phyloP scores from a whole-genome alignment of 2,888 invertebrate genomes.

The Petrophora chlorosata region DNA sequence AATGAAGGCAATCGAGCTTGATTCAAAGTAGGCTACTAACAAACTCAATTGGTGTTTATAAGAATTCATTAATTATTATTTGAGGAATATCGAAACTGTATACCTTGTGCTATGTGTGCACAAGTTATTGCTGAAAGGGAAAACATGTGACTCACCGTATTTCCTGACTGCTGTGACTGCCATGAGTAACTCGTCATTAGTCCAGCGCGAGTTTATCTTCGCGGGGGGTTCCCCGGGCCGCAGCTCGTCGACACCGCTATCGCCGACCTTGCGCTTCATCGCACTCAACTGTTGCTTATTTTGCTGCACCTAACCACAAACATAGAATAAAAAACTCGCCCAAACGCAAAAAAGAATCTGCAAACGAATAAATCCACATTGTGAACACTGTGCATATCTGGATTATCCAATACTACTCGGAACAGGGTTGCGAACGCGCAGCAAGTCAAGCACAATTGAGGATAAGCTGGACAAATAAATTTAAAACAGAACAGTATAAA shows the following conservation, averaged over 20 bases:
- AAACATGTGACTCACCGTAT: slow-evolving; percentile 88
- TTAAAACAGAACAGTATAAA: slow-evolving; percentile 40
- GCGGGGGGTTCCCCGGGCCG: slow-evolving; percentile 85
- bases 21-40: too few species aligned
- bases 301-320: slow-evolving; percentile 90
- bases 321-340: slow-evolving; percentile 1
- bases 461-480: slow-evolving; percentile 43
- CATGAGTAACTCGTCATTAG: slow-evolving; percentile 94
- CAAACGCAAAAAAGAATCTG: neutral
- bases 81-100: too few species aligned
- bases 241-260: slow-evolving; percentile 84
- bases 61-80: too few species aligned
- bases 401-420: slow-evolving; percentile 75
- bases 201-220: slow-evolving; percentile 95
- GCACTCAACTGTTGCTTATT: slow-evolving; percentile 96
- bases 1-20: too few species aligned
- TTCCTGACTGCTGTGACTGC: slow-evolving; percentile 95
- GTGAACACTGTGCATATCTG: slow-evolving; percentile 69
- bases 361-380: slow-evolving; percentile 10
- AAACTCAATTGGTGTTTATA: too few species aligned
- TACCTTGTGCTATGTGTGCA: too few species aligned
- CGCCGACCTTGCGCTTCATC: slow-evolving; percentile 90
- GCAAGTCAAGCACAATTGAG: slow-evolving; percentile 50
- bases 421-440: slow-evolving; percentile 46
- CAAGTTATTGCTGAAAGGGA: neutral